Evolutionary conservation across 2,888 invertebrate genomes (phyloP), one percentile per base, ranked within the genome.

Genomic region (Gasteruption jaculator): DNA sequence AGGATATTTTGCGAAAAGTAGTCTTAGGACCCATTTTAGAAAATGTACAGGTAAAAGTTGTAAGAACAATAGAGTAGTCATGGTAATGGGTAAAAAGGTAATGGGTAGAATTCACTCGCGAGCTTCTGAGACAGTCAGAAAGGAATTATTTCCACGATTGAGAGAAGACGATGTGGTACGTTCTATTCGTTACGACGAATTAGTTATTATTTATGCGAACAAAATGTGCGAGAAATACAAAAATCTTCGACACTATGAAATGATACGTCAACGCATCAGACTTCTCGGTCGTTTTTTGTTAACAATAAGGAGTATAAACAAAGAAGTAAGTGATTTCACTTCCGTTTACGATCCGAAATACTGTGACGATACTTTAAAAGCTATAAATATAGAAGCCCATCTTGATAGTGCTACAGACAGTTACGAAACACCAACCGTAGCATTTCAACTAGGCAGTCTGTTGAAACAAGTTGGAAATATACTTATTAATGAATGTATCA

Each of bases 161-260:
- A 30, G 50, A 34, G 52, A 56, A n/a, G 52, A 54, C 31, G 39
- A 48, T 4, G 36, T 53, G 10, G 33, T 44, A 12, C 27, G 41
- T 10, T 11, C 43, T 1, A 46, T 55, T 18, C 31, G 52, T 40
- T 55, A 56, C 39, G 53, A 56, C 26, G 39, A 40, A 30, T 35
- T 56, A n/a, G 21, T 52, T 6, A 51, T 55, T 22, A 15, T 46
- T 8, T 55, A 50, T 37, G 54, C 43, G 3, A 55, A 55, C 39
- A 35, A 42, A 26, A 26, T 52, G 30, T 51, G 53, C 31, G 29
- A 43, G 15, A 53, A 46, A 34, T 52, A 53, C 37, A 31, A 36
- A 42, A 21, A 43, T n/a, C 11, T 16, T 1, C 45, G 51, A 31
- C 48, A 54, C 37, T 37, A 46, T 14, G 39, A 50, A 5, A 48